Evolutionary conservation across 2,888 invertebrate genomes (phyloP).

Genomic region (Xiphydria camelus): DNA sequence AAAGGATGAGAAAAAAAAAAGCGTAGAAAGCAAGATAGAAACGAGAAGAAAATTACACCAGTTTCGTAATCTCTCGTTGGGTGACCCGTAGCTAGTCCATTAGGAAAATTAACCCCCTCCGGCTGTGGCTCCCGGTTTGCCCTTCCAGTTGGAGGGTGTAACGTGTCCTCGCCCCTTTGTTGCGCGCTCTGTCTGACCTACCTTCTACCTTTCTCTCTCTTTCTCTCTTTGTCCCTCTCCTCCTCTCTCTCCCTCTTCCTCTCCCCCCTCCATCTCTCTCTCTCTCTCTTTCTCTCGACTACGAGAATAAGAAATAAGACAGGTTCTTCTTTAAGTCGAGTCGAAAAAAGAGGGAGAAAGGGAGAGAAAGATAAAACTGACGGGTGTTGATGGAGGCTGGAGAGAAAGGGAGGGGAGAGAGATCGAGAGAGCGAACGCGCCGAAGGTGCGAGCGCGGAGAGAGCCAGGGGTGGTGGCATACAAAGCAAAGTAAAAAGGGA

Average conservation of each 20-base stretch:
- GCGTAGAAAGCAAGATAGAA: constrained; percentile 1
- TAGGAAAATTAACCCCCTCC: constrained; percentile 39
- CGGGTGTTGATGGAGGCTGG: background rate
- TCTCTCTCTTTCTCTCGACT: too few species aligned
- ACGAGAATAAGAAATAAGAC: constrained; percentile 1
- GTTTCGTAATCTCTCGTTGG: constrained; percentile 29
- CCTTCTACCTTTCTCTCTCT: too few species aligned
- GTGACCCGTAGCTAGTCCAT: constrained; percentile 37
- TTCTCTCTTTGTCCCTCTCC: too few species aligned
- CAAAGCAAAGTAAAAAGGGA: background rate
- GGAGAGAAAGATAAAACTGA: background rate
- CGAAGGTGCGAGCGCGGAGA: background rate
- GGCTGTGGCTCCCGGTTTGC: constrained; percentile 14
- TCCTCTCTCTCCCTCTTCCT: too few species aligned
- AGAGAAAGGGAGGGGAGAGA: background rate
- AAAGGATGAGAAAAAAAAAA: constrained; percentile 14
- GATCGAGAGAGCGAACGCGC: too few species aligned
- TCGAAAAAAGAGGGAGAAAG: background rate
- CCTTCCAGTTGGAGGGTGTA: constrained; percentile 11
- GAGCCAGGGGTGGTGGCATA: background rate
- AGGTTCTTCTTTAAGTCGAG: too few species aligned
- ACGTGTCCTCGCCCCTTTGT: constrained; percentile 22
- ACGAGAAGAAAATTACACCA: constrained; percentile 21
- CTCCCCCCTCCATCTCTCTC: too few species aligned
- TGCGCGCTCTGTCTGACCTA: constrained; percentile 8